phyloP scores from a whole-genome alignment of 2,797 vertebrate species.

The Menidia menidia region DNA sequence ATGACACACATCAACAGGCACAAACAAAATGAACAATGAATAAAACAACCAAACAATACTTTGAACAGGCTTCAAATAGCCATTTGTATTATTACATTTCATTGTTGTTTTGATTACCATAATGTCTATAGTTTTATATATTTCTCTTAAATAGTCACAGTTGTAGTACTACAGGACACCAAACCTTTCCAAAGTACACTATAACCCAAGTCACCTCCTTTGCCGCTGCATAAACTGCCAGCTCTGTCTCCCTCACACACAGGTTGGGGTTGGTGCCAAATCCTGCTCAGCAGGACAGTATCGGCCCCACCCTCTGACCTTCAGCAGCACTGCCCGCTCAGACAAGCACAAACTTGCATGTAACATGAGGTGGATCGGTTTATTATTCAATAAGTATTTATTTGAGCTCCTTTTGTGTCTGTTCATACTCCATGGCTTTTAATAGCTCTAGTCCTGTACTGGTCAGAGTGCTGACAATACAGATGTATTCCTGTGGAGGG shows the following conservation, averaged over 20 bases:
- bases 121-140: not conserved
- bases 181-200: constrained; percentile 2
- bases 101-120: not conserved
- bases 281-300: constrained; percentile 52
- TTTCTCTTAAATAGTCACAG: not conserved
- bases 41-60: no score
- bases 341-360: constrained; percentile 32
- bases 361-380: constrained; percentile 1
- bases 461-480: constrained; percentile 23
- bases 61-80: no score
- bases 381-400: not conserved
- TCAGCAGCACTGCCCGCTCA: constrained; percentile 57
- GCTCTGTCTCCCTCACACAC: constrained; percentile 14
- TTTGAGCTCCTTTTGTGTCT: not conserved
- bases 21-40: not conserved
- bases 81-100: no score
- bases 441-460: not conserved
- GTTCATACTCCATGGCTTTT: constrained; percentile 1
- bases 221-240: constrained; percentile 19
- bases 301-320: constrained; percentile 61
- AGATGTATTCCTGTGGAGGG: constrained; percentile 39
- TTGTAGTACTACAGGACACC: not conserved
- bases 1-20: not conserved
- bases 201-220: constrained; percentile 38
- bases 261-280: constrained; percentile 45